These are phyloP conservation scores for Acanthopleura granulata DNA, from an alignment of 2,888 invertebrate species.

Conservation along the genomic window DNA sequence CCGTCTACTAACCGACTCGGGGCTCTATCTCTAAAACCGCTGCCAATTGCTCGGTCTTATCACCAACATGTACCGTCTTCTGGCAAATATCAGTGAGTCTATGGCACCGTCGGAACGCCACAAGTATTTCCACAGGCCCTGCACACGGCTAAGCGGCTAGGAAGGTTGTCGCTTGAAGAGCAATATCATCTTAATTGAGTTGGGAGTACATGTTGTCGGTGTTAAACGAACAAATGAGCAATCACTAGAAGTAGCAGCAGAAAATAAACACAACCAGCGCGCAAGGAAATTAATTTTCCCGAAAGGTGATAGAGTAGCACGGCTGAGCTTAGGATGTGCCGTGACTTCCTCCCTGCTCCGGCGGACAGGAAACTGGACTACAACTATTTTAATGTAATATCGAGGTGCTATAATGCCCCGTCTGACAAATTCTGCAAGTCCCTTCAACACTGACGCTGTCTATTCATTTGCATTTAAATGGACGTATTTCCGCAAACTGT, in stretches of 20 bases:
- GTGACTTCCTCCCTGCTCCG: not conserved
- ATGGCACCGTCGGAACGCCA: too few relatives aligned
- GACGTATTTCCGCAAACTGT: constrained; percentile 5
- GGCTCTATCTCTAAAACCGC: too few relatives aligned
- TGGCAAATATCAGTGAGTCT: too few relatives aligned
- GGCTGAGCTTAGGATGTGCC: not conserved
- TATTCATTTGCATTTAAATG: constrained; percentile 19
- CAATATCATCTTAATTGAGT: constrained; percentile 19
- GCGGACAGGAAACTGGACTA: not conserved
- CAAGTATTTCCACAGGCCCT: not conserved
- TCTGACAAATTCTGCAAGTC: not conserved
- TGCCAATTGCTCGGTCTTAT: too few relatives aligned
- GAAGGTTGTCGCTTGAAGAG: not conserved
- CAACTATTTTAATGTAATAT: constrained; percentile 17
- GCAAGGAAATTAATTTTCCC: not conserved
- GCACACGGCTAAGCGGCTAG: not conserved
- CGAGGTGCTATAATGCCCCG: constrained; percentile 2
- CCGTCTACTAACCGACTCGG: not conserved
- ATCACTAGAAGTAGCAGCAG: constrained; percentile 5
- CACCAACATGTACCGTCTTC: too few relatives aligned
- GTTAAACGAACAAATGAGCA: constrained; percentile 14
- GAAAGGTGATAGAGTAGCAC: constrained; percentile 18
- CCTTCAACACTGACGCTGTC: not conserved
- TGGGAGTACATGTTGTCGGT: not conserved
- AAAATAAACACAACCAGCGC: constrained; percentile 17